Base-by-base conservation (phyloP, 2,888 invertebrate species). In the Dascillus cervinus region DNA sequence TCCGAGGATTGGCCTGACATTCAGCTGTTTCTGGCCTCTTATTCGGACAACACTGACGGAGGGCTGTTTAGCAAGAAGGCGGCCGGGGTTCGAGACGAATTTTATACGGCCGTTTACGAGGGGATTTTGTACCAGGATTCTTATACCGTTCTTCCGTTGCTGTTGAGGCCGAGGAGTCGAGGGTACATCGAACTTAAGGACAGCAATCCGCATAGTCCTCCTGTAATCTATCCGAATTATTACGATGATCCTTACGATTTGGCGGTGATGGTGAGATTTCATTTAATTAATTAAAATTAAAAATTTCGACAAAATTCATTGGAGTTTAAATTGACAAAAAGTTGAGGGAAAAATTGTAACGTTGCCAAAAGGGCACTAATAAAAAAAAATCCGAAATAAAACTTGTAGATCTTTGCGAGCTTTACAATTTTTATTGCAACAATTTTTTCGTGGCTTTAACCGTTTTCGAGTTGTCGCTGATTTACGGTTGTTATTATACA, bases 201-300 rank as follows among this genome's bases (percentile, higher is more conserved):
- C 26, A 66, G 67, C 0, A 72, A 86, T 56, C 83, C 90, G 0
- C 67, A 71, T 31, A 71, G 79, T 0, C 77, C 83, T 43, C 90
- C 94, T 0, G 60, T 77, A n/a, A 88, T 96, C 37, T 81, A 85
- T 60, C 85, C 95, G 0, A 91, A 92, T 60, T 95, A 95, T 59
- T 82, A 79, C 50, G 63, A 73, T 0, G 73, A 86, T 50, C 79
- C 79, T 0, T 62, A 73, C 17, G 92, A 92, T 55, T 56, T 87
- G 11, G 71, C 75, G 44, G 63, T 77, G 30, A 61, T 86, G 68
- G 85, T 86, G 73, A 67, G 72, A 17, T n/a, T n/a, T n/a, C n/a
- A n/a, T n/a, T n/a, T n/a, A n/a, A n/a, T n/a, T n/a, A n/a, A n/a
- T n/a, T n/a, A n/a, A n/a, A n/a, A n/a, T n/a, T n/a, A n/a, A n/a